Conservation (phyloP, 1,140 invertebrate genomes). For the Phortica variegata region DNA sequence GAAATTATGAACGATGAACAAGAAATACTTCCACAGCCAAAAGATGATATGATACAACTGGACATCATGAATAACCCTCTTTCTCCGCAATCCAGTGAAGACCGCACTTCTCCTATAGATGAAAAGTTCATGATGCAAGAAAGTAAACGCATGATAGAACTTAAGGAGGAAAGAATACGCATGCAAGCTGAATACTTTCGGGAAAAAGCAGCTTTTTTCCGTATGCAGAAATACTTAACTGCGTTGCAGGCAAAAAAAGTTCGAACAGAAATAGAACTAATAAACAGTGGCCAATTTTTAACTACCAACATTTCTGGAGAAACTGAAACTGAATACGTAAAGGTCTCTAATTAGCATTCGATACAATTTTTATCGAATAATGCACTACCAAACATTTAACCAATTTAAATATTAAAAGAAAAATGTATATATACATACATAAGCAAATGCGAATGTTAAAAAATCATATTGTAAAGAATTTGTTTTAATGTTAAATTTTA, state of each 20-base stretch:
- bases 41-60: neutral
- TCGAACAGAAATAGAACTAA: conserved; percentile 26
- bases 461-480: no score
- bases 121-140: neutral
- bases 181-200: conserved; percentile 36
- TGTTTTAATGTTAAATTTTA: conserved; percentile 16
- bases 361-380: neutral
- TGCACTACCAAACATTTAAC: neutral
- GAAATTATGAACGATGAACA: conserved; percentile 7
- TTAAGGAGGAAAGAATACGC: conserved; percentile 32
- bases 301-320: neutral
- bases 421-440: neutral
- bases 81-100: conserved; percentile 14
- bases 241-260: conserved; percentile 35
- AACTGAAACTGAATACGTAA: neutral
- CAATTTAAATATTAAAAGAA: neutral
- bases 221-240: conserved; percentile 41
- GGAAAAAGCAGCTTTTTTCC: conserved; percentile 36
- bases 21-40: conserved; percentile 6
- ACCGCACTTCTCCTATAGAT: conserved; percentile 3
- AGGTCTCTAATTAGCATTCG: neutral
- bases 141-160: conserved; percentile 18
- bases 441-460: no score
- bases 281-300: neutral
- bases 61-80: conserved; percentile 9